Base-by-base conservation (phyloP, 2,888 invertebrate genomes). In the Megamerina dolium region DNA sequence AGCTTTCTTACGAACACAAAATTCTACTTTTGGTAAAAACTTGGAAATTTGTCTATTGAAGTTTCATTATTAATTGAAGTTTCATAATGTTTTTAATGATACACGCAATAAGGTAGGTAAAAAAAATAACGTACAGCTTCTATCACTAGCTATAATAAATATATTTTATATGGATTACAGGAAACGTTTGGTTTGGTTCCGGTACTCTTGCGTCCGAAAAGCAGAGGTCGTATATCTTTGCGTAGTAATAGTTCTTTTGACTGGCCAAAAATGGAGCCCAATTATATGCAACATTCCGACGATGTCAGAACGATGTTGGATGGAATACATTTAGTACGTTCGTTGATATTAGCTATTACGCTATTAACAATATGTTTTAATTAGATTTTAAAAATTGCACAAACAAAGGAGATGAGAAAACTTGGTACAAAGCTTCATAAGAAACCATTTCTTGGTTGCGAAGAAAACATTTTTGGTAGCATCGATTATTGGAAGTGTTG, bases 211-310 rank as follows among this genome's bases (percentile, higher is more conserved):
- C 75, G 83, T 16, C 88, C 89, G 0, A 79, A 80, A 43, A 88
- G 88, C 55, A 75, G 80, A 14, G 89, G 89, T 0, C 74, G 84
- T 34, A 75, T 89, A 35, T 76, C 74, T 14, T 72, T 96, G 37
- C 79, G 79, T 45, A 83, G 83, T 41, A 70, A 74, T 0, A 81
- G 87, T 72, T 88, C 90, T 1, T 73, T 79, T 18, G 81, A 85
- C 40, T 81, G 83, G 69, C 94, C 94, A 0, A 71, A 77, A 41
- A 81, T 94, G 59, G 77, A 87, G 37, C 82, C 88, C 0, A 91
- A 93, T 71, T 94, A 90, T 68, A 84, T 90, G 63, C 74, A 80
- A 41, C 72, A 83, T 57, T 76, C 77, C 4, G 77, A 80, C 20
- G 93, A 94, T 64, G 59, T 88, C n/a, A 69, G 74, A 16, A 79